Conservation (phyloP, 2,113 vertebrate species). For the Proteles cristata region DNA sequence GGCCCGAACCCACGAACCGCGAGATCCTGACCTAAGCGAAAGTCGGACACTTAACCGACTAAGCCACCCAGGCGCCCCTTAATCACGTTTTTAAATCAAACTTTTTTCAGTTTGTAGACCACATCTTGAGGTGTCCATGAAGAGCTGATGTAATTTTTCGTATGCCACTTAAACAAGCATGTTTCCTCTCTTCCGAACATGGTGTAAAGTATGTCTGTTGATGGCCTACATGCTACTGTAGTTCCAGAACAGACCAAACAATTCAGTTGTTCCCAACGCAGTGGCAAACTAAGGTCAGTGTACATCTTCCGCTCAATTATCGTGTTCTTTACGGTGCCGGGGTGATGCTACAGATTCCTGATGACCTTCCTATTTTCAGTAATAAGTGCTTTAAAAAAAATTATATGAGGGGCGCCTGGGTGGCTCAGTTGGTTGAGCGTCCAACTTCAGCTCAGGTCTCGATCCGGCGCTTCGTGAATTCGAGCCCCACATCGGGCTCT, state of each 20-base stretch:
- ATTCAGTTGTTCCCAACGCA: background rate
- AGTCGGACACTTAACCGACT: no score
- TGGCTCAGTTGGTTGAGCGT: no score
- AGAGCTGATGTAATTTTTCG: background rate
- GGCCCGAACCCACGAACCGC: no score
- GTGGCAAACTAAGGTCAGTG: background rate
- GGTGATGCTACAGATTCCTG: background rate
- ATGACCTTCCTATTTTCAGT: background rate
- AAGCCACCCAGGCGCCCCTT: no score
- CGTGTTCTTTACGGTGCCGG: background rate
- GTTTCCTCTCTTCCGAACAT: background rate
- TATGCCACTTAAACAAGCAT: background rate
- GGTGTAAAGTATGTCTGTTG: background rate
- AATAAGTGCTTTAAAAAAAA: slow-evolving; percentile 12
- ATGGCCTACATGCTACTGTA: background rate
- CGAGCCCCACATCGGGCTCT: no score
- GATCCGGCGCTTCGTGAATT: no score
- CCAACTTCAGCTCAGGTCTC: no score
- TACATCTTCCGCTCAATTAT: background rate
- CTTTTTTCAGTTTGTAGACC: background rate
- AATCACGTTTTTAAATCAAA: background rate
- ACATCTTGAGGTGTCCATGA: background rate
- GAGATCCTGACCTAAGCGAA: no score
- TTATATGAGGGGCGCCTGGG: background rate
- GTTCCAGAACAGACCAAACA: background rate